These are phyloP conservation scores for Zelleria hepariella DNA, from an alignment of 2,888 invertebrate species.

Conservation along the genomic window DNA sequence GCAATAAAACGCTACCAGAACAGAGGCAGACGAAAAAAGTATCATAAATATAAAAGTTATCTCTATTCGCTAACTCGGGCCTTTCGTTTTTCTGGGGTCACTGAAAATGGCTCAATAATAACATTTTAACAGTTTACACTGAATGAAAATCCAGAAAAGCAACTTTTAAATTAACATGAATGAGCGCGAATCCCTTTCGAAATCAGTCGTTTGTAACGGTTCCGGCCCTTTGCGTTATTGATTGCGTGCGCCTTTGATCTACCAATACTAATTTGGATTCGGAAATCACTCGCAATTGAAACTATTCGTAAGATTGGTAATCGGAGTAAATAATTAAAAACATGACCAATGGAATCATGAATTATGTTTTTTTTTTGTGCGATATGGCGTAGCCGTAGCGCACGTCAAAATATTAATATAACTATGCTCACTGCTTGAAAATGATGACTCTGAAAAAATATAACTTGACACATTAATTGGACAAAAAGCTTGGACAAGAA, in stretches of 20 bases:
- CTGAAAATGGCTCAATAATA: neutral
- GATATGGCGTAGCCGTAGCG: too few species aligned
- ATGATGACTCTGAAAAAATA: too few species aligned
- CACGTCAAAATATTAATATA: too few species aligned
- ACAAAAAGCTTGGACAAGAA: too few species aligned
- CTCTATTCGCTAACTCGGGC: conserved; percentile 66
- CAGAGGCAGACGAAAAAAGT: conserved; percentile 60
- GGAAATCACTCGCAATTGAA: neutral
- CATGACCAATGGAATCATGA: neutral
- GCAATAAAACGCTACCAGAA: conserved; percentile 68
- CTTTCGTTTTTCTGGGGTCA: conserved; percentile 26
- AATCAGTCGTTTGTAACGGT: conserved; percentile 48
- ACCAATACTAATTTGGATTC: conserved; percentile 2
- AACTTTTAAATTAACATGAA: conserved; percentile 55
- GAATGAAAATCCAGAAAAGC: conserved; percentile 20
- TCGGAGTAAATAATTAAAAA: neutral
- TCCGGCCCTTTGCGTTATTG: conserved; percentile 47
- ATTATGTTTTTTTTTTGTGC: neutral
- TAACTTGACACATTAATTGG: too few species aligned
- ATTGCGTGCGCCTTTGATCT: conserved; percentile 50
- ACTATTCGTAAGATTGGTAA: neutral
- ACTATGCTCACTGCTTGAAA: too few species aligned
- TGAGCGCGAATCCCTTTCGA: conserved; percentile 35
- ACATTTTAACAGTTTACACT: neutral
- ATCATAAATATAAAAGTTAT: conserved; percentile 72